phyloP scores from a whole-genome alignment of 2,797 vertebrate genomes.

The Syncerus caffer region DNA sequence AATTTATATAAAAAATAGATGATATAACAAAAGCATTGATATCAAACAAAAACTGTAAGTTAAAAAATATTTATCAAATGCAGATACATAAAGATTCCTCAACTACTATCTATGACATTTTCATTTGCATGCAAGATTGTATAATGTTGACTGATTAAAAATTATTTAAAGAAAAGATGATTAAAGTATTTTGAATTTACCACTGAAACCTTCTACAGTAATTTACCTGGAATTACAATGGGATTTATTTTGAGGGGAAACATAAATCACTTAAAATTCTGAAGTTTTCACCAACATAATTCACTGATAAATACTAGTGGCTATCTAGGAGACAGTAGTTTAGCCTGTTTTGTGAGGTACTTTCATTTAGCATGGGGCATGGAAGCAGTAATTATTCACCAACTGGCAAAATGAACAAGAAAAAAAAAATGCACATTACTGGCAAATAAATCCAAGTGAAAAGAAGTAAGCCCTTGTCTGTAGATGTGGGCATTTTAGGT shows the following conservation, averaged over 20 bases:
- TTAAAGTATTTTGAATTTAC: conserved; percentile 68
- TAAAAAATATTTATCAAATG: conserved; percentile 52
- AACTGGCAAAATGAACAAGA: neutral
- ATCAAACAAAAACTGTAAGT: conserved; percentile 49
- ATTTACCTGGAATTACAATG: conserved; percentile 60
- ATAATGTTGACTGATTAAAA: conserved; percentile 74
- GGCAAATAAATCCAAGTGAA: neutral
- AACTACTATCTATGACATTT: conserved; percentile 55
- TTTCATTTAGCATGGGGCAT: neutral
- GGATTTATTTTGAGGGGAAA: conserved; percentile 35
- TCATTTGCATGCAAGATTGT: conserved; percentile 41
- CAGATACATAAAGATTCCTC: conserved; percentile 57
- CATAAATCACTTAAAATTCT: conserved; percentile 47
- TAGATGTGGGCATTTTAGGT: neutral
- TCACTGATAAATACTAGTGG: neutral
- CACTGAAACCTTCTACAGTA: conserved; percentile 48
- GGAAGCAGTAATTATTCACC: neutral
- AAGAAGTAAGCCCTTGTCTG: neutral
- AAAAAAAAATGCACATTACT: neutral
- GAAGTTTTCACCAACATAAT: neutral
- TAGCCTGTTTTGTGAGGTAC: neutral
- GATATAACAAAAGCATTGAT: conserved; percentile 34
- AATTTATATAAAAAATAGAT: neutral
- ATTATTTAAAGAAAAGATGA: conserved; percentile 72
- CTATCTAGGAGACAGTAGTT: neutral